Evolutionary conservation across 1,140 invertebrate species (phyloP), one percentile per base, ranked within the genome.

Genomic region (Phenacoccus solenopsis): DNA sequence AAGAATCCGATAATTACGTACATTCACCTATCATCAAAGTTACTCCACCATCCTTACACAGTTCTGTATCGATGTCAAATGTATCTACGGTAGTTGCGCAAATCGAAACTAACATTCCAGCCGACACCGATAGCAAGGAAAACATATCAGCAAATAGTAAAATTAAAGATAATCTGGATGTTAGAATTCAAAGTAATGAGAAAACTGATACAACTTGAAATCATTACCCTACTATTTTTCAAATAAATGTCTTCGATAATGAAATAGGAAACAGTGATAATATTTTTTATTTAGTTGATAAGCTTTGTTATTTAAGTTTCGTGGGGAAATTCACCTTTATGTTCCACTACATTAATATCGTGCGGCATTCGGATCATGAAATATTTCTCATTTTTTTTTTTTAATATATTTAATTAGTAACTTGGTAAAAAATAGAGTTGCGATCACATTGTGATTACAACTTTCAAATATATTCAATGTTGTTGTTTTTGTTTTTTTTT

Each of bases 291-390:
- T 64, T 64, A 64, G 59, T 64, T 64, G 25, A 25, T 64, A 64
- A 64, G 59, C 22, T 64, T 64, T 64, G 59, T 64, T 64, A 64
- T 64, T 64, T 22, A n/a, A n/a, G 59, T 64, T 64, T 64, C 21
- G 25, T 64, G 10, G 59, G 13, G 25, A 64, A 64, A 9, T 20
- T 59, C 7, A 7, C 13, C 13, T n/a, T n/a, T n/a, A n/a, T n/a
- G n/a, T n/a, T n/a, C n/a, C n/a, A n/a, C n/a, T n/a, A n/a, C 25
- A 25, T 64, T 25, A 64, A 24, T 25, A 9, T 3, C 16, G 59
- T 24, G 22, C 25, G 59, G 25, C 21, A 38, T n/a, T 38, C 32
- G 32, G 9, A 38, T 38, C 32, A 9, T 25, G 21, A 64, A 64
- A 5, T 64, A 25, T 27, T 24, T 25, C 22, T 22, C 21, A 5